Evolutionary conservation across 1,140 invertebrate species (phyloP).

Genomic region (Phthorimaea operculella): DNA sequence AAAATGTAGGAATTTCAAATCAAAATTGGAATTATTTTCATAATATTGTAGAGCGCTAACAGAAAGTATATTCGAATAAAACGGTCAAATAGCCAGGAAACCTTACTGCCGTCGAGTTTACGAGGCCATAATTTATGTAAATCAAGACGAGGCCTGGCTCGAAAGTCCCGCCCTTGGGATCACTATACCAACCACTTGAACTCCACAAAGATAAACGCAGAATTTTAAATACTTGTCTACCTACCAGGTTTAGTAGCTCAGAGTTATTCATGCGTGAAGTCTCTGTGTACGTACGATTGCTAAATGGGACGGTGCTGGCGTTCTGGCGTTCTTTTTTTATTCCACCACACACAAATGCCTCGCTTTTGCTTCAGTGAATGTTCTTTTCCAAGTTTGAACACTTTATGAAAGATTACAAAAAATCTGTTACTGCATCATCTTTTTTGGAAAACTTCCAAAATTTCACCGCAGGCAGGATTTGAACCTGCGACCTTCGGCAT

Average conservation of each 20-base stretch:
- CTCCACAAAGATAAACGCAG: neutral
- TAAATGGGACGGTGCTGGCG: neutral
- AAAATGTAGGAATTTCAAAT: too few relatives aligned
- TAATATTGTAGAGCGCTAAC: too few relatives aligned
- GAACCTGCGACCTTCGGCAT: too few relatives aligned
- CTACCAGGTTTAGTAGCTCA: neutral
- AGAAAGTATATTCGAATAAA: neutral
- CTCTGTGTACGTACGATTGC: neutral
- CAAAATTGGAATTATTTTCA: too few relatives aligned
- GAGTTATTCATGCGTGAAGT: neutral
- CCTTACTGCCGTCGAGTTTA: neutral
- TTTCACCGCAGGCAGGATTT: too few relatives aligned
- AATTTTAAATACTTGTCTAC: neutral
- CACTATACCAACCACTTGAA: neutral
- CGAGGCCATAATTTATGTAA: slow-evolving; percentile 5
- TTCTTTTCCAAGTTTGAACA: too few relatives aligned
- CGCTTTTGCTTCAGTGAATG: too few relatives aligned
- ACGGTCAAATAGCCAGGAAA: neutral
- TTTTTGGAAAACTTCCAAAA: too few relatives aligned
- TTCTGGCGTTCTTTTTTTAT: too few relatives aligned
- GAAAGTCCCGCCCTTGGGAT: neutral
- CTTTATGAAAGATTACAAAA: too few relatives aligned
- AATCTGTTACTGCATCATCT: too few relatives aligned
- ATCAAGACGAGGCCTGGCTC: neutral
- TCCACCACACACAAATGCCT: too few relatives aligned